Evolutionary conservation across 1,140 invertebrate genomes (phyloP).

Genomic region (Vanessa tameamea): DNA sequence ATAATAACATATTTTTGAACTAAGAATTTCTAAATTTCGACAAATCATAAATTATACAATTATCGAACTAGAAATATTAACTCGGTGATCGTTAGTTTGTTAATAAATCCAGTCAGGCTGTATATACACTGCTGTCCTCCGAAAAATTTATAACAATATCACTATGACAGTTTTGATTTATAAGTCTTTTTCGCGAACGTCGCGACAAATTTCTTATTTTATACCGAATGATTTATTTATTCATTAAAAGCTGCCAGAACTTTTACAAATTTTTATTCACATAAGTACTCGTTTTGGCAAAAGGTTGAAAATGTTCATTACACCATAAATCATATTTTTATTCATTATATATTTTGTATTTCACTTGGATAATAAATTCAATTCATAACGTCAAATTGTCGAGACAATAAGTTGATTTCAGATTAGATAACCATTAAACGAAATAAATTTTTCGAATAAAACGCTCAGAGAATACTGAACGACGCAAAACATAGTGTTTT

Average conservation of each 20-base stretch:
- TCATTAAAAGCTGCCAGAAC: not conserved
- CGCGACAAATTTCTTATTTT: conserved; percentile 10
- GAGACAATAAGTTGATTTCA: no score
- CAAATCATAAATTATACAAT: no score
- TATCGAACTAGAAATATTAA: no score
- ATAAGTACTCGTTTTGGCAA: not conserved
- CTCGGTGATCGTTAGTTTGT: not conserved
- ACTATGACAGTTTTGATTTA: conserved; percentile 22
- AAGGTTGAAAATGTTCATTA: not conserved
- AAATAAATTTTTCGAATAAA: no score
- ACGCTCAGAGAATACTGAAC: no score
- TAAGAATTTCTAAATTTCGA: no score
- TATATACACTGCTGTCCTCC: conserved; percentile 2
- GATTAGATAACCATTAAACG: no score
- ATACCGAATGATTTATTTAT: conserved; percentile 9
- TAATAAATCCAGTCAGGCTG: not conserved
- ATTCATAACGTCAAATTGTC: no score
- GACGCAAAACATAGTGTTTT: no score
- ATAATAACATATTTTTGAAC: no score
- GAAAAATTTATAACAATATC: conserved; percentile 17
- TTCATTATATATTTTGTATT: not conserved
- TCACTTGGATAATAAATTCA: no score
- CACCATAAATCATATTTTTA: not conserved
- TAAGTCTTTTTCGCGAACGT: conserved; percentile 1
- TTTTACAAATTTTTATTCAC: conserved; percentile 3